phyloP scores from a whole-genome alignment of 1,140 invertebrate species.

The Pinna nobilis region DNA sequence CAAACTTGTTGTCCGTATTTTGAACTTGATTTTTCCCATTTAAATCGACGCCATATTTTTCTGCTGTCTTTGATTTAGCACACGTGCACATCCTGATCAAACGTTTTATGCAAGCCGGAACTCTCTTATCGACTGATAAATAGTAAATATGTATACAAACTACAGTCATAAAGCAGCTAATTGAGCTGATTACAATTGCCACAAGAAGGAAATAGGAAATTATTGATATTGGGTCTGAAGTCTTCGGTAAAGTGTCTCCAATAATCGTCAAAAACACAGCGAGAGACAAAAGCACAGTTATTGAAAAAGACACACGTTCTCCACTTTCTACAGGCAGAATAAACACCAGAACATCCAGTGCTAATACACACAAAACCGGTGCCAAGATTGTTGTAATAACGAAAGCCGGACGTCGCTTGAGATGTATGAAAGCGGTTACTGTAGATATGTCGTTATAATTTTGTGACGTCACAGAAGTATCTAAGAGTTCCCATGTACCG shows the following conservation, averaged over 20 bases:
- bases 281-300: slow-evolving; percentile 78
- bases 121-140: no score
- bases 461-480: no score
- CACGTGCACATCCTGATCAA: no score
- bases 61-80: no score
- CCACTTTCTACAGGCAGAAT: slow-evolving; percentile 78
- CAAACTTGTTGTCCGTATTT: no score
- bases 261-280: slow-evolving; percentile 79
- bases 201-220: slow-evolving; percentile 15
- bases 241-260: slow-evolving; percentile 78
- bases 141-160: no score
- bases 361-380: slow-evolving; percentile 78
- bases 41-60: no score
- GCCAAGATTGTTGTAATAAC: slow-evolving; percentile 78
- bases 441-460: no score
- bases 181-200: slow-evolving; percentile 10
- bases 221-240: slow-evolving; percentile 74
- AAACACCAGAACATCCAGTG: slow-evolving; percentile 78
- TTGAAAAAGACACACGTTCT: slow-evolving; percentile 78
- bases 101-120: no score
- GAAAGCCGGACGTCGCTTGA: slow-evolving; percentile 45
- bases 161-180: no score
- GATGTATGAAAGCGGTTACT: background rate
- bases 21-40: no score
- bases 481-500: background rate